These are phyloP conservation scores for Perdita meconis DNA, from an alignment of 2,888 invertebrate genomes.

Conservation along the genomic window DNA sequence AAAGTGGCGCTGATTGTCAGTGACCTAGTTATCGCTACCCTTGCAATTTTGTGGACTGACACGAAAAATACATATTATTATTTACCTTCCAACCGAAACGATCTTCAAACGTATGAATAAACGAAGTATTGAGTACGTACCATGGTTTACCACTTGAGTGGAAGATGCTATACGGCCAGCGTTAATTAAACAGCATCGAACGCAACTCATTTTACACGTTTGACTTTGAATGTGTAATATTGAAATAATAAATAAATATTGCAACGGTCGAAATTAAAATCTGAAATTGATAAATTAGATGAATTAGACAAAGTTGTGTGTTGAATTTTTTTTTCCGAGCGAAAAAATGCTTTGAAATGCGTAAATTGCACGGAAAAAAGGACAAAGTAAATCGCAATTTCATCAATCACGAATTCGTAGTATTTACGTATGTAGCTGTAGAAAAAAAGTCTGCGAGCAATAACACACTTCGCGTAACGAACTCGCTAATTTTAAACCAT, in stretches of 20 bases:
- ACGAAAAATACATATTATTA: background rate
- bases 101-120: background rate
- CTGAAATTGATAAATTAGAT: constrained; percentile 11
- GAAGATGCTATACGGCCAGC: constrained; percentile 81
- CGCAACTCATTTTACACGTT: constrained; percentile 78
- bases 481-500: too few species aligned
- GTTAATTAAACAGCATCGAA: constrained; percentile 81
- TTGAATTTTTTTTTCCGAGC: too few species aligned
- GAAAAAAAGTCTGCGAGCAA: too few species aligned
- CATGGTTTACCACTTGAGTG: constrained; percentile 80
- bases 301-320: background rate
- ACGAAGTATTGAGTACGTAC: constrained; percentile 54
- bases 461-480: too few species aligned
- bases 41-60: constrained; percentile 80
- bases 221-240: background rate
- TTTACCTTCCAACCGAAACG: background rate
- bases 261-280: background rate
- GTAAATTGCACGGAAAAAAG: too few species aligned
- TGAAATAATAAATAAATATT: constrained; percentile 4
- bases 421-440: background rate
- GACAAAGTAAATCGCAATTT: background rate
- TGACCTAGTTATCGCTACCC: constrained; percentile 78
- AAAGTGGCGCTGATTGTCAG: constrained; percentile 76
- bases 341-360: too few species aligned
- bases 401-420: background rate